phyloP scores from a whole-genome alignment of 2,888 invertebrate genomes.

The Bombyx huttoni region DNA sequence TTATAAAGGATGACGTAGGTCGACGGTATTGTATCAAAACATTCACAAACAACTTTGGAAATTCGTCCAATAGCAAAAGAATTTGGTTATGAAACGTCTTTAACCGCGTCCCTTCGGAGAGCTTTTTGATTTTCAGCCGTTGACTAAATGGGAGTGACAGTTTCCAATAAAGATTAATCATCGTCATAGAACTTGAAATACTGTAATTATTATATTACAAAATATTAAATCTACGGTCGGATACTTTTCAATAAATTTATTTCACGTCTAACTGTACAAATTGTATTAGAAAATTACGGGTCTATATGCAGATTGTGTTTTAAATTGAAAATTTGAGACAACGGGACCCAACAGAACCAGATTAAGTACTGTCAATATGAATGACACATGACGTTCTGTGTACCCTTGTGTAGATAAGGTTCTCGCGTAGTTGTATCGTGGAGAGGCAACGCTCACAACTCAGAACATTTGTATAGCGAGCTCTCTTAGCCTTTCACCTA shows the following conservation, averaged over 20 bases:
- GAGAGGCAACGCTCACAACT: conserved; percentile 30
- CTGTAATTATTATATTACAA: no score
- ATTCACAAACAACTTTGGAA: conserved; percentile 21
- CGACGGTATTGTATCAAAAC: conserved; percentile 18
- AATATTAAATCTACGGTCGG: no score
- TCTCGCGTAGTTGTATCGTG: conserved; percentile 21
- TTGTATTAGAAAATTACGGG: no score
- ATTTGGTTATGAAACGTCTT: conserved; percentile 30
- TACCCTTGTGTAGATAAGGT: conserved; percentile 7
- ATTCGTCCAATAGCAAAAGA: conserved; percentile 25
- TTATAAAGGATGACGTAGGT: conserved; percentile 13
- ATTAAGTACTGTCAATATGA: not conserved
- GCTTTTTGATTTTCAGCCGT: conserved; percentile 22
- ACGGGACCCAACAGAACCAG: not conserved
- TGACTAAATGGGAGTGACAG: conserved; percentile 23
- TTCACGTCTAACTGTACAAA: no score
- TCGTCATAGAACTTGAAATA: not conserved
- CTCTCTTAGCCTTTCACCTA: conserved; percentile 36
- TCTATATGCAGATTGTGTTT: no score
- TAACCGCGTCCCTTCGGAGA: conserved; percentile 20
- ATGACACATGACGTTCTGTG: not conserved
- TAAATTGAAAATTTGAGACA: no score
- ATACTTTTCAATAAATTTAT: no score
- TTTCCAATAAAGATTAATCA: conserved; percentile 10
- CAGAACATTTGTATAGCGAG: conserved; percentile 35